phyloP scores from a whole-genome alignment of 1,140 invertebrate species.

The Drosophila burlai region DNA sequence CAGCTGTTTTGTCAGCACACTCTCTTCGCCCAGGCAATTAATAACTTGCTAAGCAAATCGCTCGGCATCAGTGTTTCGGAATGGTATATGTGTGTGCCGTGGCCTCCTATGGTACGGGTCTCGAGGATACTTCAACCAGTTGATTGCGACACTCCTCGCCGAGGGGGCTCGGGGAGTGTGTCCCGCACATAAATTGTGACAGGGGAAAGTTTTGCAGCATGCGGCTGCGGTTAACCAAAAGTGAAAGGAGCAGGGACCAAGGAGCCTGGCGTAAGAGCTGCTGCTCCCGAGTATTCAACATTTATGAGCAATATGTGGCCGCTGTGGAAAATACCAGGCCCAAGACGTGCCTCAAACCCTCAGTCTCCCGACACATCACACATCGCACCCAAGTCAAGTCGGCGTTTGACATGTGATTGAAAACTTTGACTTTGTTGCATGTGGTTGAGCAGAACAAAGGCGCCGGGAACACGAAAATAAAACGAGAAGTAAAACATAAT shows the following conservation, averaged over 20 bases:
- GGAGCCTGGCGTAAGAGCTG: not conserved
- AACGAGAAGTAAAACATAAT: conserved; percentile 39
- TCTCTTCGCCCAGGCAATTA: conserved; percentile 53
- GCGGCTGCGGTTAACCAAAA: conserved; percentile 62
- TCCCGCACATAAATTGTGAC: conserved; percentile 62
- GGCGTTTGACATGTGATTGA: conserved; percentile 81
- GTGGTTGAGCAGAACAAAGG: conserved; percentile 59
- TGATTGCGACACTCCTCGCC: conserved; percentile 61
- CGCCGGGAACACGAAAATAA: conserved; percentile 19
- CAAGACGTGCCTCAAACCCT: conserved; percentile 27
- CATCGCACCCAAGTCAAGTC: conserved; percentile 63
- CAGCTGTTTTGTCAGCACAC: conserved; percentile 66
- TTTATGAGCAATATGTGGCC: conserved; percentile 82
- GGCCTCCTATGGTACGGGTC: not conserved
- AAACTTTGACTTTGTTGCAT: conserved; percentile 82
- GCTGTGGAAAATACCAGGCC: conserved; percentile 67
- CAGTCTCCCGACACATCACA: conserved; percentile 9
- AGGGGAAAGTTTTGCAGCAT: conserved; percentile 66
- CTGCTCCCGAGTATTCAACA: conserved; percentile 53
- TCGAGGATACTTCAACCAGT: conserved; percentile 58
- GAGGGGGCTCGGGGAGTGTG: conserved; percentile 11
- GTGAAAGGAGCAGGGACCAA: conserved; percentile 2
- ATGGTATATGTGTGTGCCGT: not conserved
- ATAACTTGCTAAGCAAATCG: conserved; percentile 63
- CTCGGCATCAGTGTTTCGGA: conserved; percentile 9